Base-by-base conservation (phyloP, 2,888 invertebrate genomes). In the Ceriagrion tenellum region DNA sequence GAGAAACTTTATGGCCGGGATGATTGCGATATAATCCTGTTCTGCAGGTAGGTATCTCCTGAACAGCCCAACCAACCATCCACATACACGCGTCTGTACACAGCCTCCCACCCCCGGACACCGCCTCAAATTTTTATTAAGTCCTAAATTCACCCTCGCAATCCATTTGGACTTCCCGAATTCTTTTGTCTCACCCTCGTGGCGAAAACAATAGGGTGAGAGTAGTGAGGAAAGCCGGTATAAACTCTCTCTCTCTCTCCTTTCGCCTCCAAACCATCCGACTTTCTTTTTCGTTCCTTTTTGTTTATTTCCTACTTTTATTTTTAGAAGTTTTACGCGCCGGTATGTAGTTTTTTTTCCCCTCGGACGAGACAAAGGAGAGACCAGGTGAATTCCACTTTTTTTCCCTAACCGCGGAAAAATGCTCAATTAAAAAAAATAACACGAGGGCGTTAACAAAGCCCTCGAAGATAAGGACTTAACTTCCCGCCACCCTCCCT, bases 21-120 rank as follows among this genome's bases (percentile, higher is more conserved):
- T 69, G 93, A 93, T 93, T 69, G 93, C 47, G 93, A 93, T 93
- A 93, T 69, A 55, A 69, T 81, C 35, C 69, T 74, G 74, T 47
- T 47, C 47, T 69, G 8, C 47, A 59, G 30, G 26, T 47, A 35
- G 13, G 30, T 18, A 13, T 35, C 81, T 10, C 69, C n/a, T 26
- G 18, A 69, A 23, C 69, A 69, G 3, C 69, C 23, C 12, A 35
- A 35, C 12, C 81, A 1, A 47, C 26, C 47, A 47, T 47, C 47
- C 47, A 47, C 47, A 47, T 47, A 47, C n/a, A n/a, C n/a, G n/a
- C n/a, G n/a, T n/a, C n/a, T n/a, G n/a, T n/a, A n/a, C n/a, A n/a
- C n/a, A n/a, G n/a, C n/a, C n/a, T n/a, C n/a, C n/a, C n/a, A n/a
- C n/a, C n/a, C 2, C 69, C 63, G 47, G 40, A 13, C 26, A 63